Conservation (phyloP, 2,797 vertebrate genomes). For the Leptoclinus maculatus region DNA sequence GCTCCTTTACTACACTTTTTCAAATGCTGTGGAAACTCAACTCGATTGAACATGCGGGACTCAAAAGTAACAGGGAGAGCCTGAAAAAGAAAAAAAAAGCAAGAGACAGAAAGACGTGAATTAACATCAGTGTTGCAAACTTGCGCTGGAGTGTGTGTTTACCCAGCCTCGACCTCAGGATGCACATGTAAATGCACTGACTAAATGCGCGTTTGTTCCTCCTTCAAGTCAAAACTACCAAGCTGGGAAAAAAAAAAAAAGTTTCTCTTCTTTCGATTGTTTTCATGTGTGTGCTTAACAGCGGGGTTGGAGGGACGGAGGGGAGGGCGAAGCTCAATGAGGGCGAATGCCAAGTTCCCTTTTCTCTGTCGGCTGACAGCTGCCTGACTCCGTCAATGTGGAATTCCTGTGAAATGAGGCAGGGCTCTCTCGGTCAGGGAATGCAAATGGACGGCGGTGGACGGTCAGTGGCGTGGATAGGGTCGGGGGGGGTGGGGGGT, state of each 20-base stretch:
- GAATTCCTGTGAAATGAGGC: slow-evolving; percentile 85
- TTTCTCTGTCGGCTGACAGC: slow-evolving; percentile 82
- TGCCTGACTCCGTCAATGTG: slow-evolving; percentile 83
- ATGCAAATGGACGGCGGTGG: slow-evolving; percentile 77
- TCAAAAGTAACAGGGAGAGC: slow-evolving; percentile 9
- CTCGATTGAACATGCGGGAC: slow-evolving; percentile 27
- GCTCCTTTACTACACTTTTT: slow-evolving; percentile 19
- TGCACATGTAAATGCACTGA: slow-evolving; percentile 53
- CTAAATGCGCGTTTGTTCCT: slow-evolving; percentile 37
- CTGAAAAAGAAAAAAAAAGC: slow-evolving; percentile 12
- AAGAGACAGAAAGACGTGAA: slow-evolving; percentile 38
- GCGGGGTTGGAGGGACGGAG: slow-evolving; percentile 41
- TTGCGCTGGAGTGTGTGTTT: slow-evolving; percentile 39
- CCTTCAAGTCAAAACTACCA: slow-evolving; percentile 26
- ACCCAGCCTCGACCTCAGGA: slow-evolving; percentile 41
- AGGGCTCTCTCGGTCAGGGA: slow-evolving; percentile 77
- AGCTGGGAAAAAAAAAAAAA: slow-evolving; percentile 14
- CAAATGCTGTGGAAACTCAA: slow-evolving; percentile 40
- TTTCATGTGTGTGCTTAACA: slow-evolving; percentile 69
- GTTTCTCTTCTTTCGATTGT: slow-evolving; percentile 63
- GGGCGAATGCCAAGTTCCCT: slow-evolving; percentile 70
- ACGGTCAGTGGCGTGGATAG: slow-evolving; percentile 47
- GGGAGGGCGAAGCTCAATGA: slow-evolving; percentile 54
- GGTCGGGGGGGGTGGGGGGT: slow-evolving; percentile 52
- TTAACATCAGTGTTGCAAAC: slow-evolving; percentile 56